Conservation (phyloP, 2,113 vertebrate genomes). For the Myiagra hebetior region DNA sequence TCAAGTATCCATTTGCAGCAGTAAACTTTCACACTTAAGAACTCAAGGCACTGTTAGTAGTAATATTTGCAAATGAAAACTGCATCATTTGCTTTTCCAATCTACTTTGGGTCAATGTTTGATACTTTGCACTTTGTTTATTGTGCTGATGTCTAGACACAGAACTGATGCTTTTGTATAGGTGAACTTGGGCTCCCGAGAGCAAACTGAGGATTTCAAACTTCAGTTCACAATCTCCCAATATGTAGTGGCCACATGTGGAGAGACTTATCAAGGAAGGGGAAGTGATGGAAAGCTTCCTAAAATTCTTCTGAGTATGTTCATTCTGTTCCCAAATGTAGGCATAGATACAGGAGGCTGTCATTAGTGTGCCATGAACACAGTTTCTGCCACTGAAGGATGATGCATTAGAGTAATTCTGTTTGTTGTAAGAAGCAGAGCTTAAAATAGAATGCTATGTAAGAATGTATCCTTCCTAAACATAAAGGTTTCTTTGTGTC, state of each 20-base stretch:
- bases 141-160: background rate
- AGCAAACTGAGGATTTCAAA: background rate
- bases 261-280: background rate
- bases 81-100: background rate
- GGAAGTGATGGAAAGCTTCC: background rate
- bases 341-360: background rate
- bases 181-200: background rate
- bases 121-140: background rate
- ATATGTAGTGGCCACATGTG: background rate
- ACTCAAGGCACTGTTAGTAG: background rate
- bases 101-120: background rate
- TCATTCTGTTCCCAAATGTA: background rate
- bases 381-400: background rate
- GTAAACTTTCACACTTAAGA: background rate
- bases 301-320: background rate
- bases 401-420: background rate
- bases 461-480: slow-evolving; percentile 1
- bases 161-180: background rate
- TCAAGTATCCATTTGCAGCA: background rate
- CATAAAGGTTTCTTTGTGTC: background rate
- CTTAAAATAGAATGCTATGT: background rate
- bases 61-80: background rate
- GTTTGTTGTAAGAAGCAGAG: background rate
- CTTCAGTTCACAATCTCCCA: background rate
- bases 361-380: background rate